Base-by-base conservation (phyloP, 2,113 vertebrate species). In the Hippocampus comes region DNA sequence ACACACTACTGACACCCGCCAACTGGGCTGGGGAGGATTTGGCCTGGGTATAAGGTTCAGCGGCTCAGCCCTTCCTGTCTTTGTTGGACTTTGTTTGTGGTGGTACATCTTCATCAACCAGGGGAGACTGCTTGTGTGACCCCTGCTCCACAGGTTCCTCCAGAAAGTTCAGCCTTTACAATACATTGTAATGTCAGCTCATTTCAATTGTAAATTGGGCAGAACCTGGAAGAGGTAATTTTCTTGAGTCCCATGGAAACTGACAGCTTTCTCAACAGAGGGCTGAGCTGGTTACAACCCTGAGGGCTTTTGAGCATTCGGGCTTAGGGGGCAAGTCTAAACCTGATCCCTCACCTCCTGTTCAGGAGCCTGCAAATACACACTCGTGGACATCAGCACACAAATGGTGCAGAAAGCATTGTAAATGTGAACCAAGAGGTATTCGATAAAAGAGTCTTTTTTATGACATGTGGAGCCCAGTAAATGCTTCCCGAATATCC, bases 31-130 rank as follows among this genome's bases (percentile, higher is more conserved):
- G 80, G 61, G 60, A 17, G 11, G 67, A 63, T 51, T 73, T 72
- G 69, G 70, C 74, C 73, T 25, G 57, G 67, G 69, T 73, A 67
- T 53, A 80, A 63, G 82, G 81, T 82, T 88, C 80, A 80, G 49
- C 4, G 41, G 71, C 78, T 71, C 82, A 77, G 80, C 86, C 88
- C 89, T 89, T 92, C 90, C 91, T 92, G 89, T 77, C 78, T 89
- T 92, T 92, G 90, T 92, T 88, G 68, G 68, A 63, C 78, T 80
- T 86, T 89, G 85, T 84, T 89, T 84, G 72, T 73, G 76, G 75
- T 82, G 82, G 75, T 83, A 71, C 48, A 53, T 71, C 72, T 59
- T 77, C 64, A 76, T 87, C 56, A 72, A 63, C 73, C 18, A 71
- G 67, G 38, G 75, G 43, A 76, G 73, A 42, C 73, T 64, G 78